phyloP scores from a whole-genome alignment of 1,140 invertebrate genomes.

The Physella acuta region DNA sequence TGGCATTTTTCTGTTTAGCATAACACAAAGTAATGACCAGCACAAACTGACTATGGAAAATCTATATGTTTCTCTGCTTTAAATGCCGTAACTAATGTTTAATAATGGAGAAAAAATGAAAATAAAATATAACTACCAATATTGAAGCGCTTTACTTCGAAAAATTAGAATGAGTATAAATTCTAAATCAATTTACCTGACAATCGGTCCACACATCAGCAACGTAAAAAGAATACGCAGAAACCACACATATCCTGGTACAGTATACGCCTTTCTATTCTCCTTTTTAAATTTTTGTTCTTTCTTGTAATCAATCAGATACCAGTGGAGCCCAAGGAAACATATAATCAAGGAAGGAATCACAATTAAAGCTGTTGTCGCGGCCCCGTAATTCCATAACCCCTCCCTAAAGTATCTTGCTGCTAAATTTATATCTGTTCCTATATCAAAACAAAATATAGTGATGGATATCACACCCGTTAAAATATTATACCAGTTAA shows the following conservation, averaged over 20 bases:
- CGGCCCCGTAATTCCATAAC: slow-evolving; percentile 31
- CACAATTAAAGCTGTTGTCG: slow-evolving; percentile 36
- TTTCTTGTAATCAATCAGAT: slow-evolving; percentile 39
- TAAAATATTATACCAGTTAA: slow-evolving; percentile 53
- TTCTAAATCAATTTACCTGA: slow-evolving; percentile 39
- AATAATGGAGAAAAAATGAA: background rate
- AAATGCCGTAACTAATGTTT: too few species aligned
- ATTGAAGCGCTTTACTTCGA: too few species aligned
- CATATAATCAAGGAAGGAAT: slow-evolving; percentile 38
- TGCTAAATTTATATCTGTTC: slow-evolving; percentile 40
- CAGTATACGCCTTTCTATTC: slow-evolving; percentile 12
- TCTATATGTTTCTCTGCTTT: too few species aligned
- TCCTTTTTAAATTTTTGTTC: slow-evolving; percentile 27
- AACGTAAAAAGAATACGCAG: slow-evolving; percentile 39
- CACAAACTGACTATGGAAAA: too few species aligned
- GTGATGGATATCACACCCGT: slow-evolving; percentile 30
- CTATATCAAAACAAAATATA: slow-evolving; percentile 36
- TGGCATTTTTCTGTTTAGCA: too few species aligned
- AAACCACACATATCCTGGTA: slow-evolving; percentile 36
- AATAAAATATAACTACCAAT: too few species aligned
- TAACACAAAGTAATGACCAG: too few species aligned
- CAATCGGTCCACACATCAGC: slow-evolving; percentile 41
- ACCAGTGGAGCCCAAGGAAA: slow-evolving; percentile 39
- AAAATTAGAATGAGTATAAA: too few species aligned
- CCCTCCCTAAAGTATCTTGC: slow-evolving; percentile 33